Evolutionary conservation across 2,113 vertebrate species (phyloP), one percentile per base, ranked within the genome.

Genomic region (Laterallus jamaicensis): DNA sequence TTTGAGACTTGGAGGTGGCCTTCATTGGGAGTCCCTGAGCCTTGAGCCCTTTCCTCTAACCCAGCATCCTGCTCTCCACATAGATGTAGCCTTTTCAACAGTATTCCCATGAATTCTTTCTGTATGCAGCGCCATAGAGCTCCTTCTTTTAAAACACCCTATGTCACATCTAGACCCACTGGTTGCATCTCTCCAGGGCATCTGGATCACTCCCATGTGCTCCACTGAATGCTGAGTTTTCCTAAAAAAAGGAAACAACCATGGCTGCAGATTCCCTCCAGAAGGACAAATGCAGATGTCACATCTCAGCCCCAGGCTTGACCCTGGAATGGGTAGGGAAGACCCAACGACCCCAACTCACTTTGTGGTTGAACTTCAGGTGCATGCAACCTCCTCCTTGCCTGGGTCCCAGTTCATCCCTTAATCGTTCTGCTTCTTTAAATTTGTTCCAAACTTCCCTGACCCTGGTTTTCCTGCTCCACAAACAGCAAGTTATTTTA

Each of bases 401-500:
- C 66, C 63, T 12, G 19, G 80, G 44, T 71, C 77, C 37, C 56
- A 64, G 63, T 64, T 56, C 76, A 69, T 81, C 88, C 47, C 66
- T 76, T 84, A 59, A 39, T 71, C 59, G 88, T 78, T 49, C 91
- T 97, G 76, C 73, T 54, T 19, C 93, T 95, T 96, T 96, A 97
- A 96, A 95, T 96, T 87, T 66, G 25, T 91, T 93, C 86, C 92
- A 96, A 37, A 96, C 92, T 95, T 88, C 90, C 74, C 52, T 97
- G 92, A 97, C 95, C 95, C 86, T 93, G 79, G 70, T 71, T 97
- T 97, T 96, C 89, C 94, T 88, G 86, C 92, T 91, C 88, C 87
- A 82, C 87, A 89, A 94, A 85, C 90, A 96, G 80, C 75, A 89
- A 97, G 93, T 93, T 97, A 97, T 97, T 97, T 97, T 97, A 97